Percentiles rank a stretch among this genome's conserved stretches.
phyloP scores from a whole-genome alignment of 2,797 vertebrate species.

The Pseudochirops corinnae region DNA sequence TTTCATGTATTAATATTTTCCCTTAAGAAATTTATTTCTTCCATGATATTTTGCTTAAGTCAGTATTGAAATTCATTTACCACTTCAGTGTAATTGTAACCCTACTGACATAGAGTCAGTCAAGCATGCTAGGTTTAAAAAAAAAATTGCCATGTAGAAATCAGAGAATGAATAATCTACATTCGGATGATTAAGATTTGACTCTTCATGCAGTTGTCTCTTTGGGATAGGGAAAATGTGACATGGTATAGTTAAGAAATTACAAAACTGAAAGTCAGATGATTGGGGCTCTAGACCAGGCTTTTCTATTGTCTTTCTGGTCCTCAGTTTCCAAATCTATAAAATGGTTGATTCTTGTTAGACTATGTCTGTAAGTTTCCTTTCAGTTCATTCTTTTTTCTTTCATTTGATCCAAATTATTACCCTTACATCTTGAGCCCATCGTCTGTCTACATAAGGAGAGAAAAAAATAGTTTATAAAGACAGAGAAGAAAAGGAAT shows the following conservation, averaged over 20 bases:
- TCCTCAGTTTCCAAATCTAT: background rate
- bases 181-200: background rate
- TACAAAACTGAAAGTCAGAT: background rate
- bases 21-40: background rate
- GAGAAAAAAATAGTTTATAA: background rate
- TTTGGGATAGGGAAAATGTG: background rate
- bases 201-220: background rate
- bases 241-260: background rate
- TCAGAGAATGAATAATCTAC: background rate
- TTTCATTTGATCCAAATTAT: background rate
- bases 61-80: background rate
- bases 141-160: background rate
- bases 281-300: background rate
- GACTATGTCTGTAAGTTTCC: background rate
- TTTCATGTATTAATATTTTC: background rate
- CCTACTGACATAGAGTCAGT: background rate
- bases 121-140: background rate
- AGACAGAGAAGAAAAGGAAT: background rate
- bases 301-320: background rate
- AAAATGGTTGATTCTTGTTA: background rate
- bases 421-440: background rate
- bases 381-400: background rate
- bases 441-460: background rate
- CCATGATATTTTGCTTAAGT: background rate
- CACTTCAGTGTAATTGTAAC: background rate